Conservation (phyloP, 30 jellyfish, hydroid and myxozoan species). For the Rhopilema esculentum region DNA sequence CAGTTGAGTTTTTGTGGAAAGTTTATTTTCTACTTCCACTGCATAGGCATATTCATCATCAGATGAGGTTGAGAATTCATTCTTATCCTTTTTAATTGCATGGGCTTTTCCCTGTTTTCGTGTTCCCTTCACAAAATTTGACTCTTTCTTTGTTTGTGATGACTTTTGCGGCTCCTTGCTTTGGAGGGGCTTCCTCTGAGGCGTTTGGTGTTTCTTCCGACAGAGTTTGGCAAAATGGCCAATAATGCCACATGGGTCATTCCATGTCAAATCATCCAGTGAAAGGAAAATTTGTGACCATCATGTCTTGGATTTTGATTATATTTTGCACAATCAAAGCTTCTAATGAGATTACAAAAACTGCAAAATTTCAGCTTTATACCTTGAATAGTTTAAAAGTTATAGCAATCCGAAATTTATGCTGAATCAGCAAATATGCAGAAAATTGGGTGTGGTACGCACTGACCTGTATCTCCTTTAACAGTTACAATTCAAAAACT, state of each 20-base stretch:
- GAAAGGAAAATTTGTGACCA: neutral
- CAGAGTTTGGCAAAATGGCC: slow-evolving; percentile 51
- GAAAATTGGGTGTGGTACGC: slow-evolving; percentile 6
- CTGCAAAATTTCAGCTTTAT: neutral
- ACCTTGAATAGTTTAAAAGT: neutral
- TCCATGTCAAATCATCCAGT: slow-evolving; percentile 35
- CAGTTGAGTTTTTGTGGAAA: slow-evolving; percentile 22
- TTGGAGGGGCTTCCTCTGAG: slow-evolving; percentile 39
- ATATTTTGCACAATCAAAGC: too few relatives aligned
- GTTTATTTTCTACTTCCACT: slow-evolving; percentile 14
- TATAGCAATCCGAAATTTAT: slow-evolving; percentile 6
- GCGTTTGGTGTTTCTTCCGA: slow-evolving; percentile 39
- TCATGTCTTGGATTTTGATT: neutral
- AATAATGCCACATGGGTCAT: slow-evolving; percentile 49
- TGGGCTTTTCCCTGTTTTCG: slow-evolving; percentile 37
- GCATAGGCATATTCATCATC: slow-evolving; percentile 57
- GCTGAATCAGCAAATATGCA: neutral
- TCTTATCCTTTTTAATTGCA: slow-evolving; percentile 21
- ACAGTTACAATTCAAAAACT: neutral
- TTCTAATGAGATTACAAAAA: neutral
- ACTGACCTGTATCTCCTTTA: neutral
- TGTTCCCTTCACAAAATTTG: slow-evolving; percentile 30
- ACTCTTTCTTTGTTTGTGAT: slow-evolving; percentile 37
- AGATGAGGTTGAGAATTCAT: slow-evolving; percentile 34
- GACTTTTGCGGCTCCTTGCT: slow-evolving; percentile 29